Evolutionary conservation across 2,888 invertebrate genomes (phyloP), one percentile per base, ranked within the genome.

Genomic region (Gastrophysa polygoni): DNA sequence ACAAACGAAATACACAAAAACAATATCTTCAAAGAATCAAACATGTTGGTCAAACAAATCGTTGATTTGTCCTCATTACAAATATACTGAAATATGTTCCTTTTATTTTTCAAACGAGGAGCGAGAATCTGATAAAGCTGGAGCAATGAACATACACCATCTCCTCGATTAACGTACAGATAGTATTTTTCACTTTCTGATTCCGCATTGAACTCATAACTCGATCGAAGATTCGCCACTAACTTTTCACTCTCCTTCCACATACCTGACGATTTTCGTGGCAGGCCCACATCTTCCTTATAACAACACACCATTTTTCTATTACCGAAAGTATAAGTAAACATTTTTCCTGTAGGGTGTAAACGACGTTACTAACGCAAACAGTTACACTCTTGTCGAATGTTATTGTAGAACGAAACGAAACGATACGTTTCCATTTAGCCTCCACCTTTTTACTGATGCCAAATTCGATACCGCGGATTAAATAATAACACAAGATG

Each of bases 291-390:
- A 77, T 69, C 70, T 67, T 71, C 72, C 75, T 75, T 76, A 72
- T 75, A 74, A 77, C 75, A 77, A 77, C 77, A 77, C 71, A 71
- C 75, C 75, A 78, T 77, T 77, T 78, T 77, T 77, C 79, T 79
- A 79, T 79, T 78, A 79, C 75, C 73, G 77, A 76, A 80, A 80
- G 78, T 80, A 75, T 80, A 80, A 78, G 79, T 79, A 80, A 80
- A 80, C 78, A 80, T 77, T 78, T 74, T 69, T 66, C 63, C 65
- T 70, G 71, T 71, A 69, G 73, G 75, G 76, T 77, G 75, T 75
- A 73, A 73, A 73, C 70, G 73, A 72, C 70, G 77, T 78, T 78
- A 77, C 76, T 68, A 77, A 76, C 73, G 77, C 77, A 78, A 79
- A 80, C 79, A 80, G 73, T 73, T 68, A 68, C 69, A 71, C 72